Base-by-base conservation (phyloP, 1,140 invertebrate genomes). In the Eriocheir sinensis region DNA sequence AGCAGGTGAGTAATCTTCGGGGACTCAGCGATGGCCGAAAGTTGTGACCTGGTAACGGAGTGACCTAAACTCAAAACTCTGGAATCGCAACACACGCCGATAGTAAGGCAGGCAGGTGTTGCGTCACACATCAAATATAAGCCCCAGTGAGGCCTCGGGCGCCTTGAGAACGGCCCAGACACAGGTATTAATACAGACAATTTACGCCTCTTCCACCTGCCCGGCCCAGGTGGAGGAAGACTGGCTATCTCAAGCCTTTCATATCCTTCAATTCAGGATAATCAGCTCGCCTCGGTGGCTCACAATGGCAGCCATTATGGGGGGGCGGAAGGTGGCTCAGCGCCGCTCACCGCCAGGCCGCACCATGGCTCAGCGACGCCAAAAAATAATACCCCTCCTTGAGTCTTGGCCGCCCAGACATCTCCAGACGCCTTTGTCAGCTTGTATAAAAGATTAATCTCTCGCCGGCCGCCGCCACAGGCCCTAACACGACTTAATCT, bases 211-310 rank as follows among this genome's bases (percentile, higher is more conserved):
- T 40, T 86, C 40, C 83, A 27, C 83, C 38, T 44, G 40, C 86
- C 44, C 34, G 17, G 21, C 17, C 9, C 85, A 44, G 17, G n/a
- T 44, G 34, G 34, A 17, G n/a, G 44, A 44, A 89, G n/a, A n/a
- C 86, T 17, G 9, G 38, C 86, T 89, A 89, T 89, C 86, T 89
- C 40, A 44, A 41, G 36, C 86, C 86, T 89, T 44, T 44, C 86
- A 27, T 44, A 4, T 44, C 86, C 86, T 89, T 89, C 40, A 88
- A 88, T 88, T 88, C 38, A 44, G 44, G 86, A 89, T 44, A 89
- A 44, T 89, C 38, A 89, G 15, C 40, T 89, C 38, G 40, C 40
- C 30, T 44, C 36, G 86, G 9, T 89, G 86, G 4, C 4, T 89
- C 38, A 89, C 86, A 89, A 89, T 89, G 21, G 40, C 30, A 6